Base-by-base conservation (phyloP, 2,113 vertebrate genomes). In the Cynopterus brachyotis region DNA sequence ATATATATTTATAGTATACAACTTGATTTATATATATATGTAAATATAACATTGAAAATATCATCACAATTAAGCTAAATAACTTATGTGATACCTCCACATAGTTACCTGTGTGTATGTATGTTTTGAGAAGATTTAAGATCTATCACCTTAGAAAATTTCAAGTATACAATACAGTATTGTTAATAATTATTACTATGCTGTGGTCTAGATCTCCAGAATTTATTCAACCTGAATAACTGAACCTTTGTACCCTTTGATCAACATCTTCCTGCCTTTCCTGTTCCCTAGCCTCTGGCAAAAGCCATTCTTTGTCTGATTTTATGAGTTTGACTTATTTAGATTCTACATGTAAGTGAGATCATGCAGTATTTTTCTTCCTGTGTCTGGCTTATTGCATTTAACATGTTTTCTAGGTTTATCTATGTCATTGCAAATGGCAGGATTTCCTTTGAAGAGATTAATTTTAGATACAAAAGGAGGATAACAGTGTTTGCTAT, bases 381-480 rank as follows among this genome's bases (percentile, higher is more conserved):
- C 47, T 75, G 30, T 66, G 22, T 89, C 78, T 83, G 67, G 57
- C 17, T 94, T 89, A 55, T 73, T 83, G 73, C 30, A 75, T 15
- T 45, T 89, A 80, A 13, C 40, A 32, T 87, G 32, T 60, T n/a
- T 57, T 79, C 32, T 26, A 80, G 62, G 35, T 60, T 72, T 55
- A 80, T 26, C 19, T 22, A 28, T 62, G 42, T 80, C 62, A 76
- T 42, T 53, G 55, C 42, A 72, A 80, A 72, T 42, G 42, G 55
- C 50, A 53, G 28, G 28, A 79, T 72, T 88, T 88, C 42, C 55
- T 72, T 53, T 88, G n/a, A 55, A 53, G 12, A 66, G 62, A 57
- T 88, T 82, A 82, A 78, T 81, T 86, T 12, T 66, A 89, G n/a
- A 30, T 60, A 8, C 12, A 86, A 97, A 96, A 69, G 20, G 20